Evolutionary conservation across 2,888 invertebrate genomes (phyloP).

Genomic region (Troides helena): DNA sequence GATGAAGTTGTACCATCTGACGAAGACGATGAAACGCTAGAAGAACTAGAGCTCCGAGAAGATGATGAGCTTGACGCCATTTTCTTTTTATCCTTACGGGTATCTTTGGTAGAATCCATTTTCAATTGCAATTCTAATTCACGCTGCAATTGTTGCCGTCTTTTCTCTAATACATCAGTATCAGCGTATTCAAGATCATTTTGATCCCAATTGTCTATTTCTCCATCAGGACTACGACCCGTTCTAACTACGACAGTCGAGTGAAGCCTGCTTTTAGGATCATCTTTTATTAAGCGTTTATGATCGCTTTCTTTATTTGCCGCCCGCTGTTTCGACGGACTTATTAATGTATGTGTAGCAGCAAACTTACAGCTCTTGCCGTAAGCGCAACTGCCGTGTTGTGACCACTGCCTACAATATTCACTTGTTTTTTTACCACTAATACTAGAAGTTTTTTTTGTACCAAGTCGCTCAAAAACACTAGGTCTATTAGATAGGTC

Average conservation of each 20-base stretch:
- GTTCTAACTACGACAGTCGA: slow-evolving; percentile 82
- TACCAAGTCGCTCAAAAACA: slow-evolving; percentile 91
- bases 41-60: slow-evolving; percentile 83
- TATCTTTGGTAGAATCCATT: slow-evolving; percentile 84
- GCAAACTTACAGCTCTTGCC: slow-evolving; percentile 90
- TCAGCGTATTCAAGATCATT: slow-evolving; percentile 90
- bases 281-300: slow-evolving; percentile 79
- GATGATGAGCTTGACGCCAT: slow-evolving; percentile 85
- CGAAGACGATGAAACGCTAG: slow-evolving; percentile 83
- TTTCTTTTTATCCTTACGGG: slow-evolving; percentile 85
- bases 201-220: slow-evolving; percentile 89
- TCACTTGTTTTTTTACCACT: slow-evolving; percentile 81
- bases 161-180: slow-evolving; percentile 88
- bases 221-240: slow-evolving; percentile 82
- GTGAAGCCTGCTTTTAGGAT: slow-evolving; percentile 83
- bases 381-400: slow-evolving; percentile 88
- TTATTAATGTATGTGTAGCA: slow-evolving; percentile 85
- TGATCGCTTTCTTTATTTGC: slow-evolving; percentile 83
- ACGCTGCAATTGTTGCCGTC: slow-evolving; percentile 86
- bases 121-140: slow-evolving; percentile 89
- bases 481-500: slow-evolving; percentile 85
- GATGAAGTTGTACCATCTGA: slow-evolving; percentile 84
- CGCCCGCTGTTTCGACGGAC: slow-evolving; percentile 86
- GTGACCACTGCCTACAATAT: slow-evolving; percentile 88
- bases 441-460: slow-evolving; percentile 82